These are phyloP conservation scores for Lepidothrix coronata DNA, from an alignment of 2,113 vertebrate genomes.

Conservation along the genomic window DNA sequence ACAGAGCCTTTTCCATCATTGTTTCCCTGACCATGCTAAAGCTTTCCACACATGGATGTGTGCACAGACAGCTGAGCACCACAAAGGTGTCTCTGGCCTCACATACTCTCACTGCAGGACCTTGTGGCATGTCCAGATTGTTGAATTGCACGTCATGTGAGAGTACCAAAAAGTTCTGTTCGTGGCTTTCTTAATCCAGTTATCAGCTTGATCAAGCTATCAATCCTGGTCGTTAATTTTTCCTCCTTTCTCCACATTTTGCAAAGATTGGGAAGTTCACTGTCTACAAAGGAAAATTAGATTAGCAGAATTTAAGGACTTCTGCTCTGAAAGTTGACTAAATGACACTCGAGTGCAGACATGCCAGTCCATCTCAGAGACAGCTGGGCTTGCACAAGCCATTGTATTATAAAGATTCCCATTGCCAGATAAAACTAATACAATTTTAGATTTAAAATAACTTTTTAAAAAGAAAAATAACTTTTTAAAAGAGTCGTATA, in stretches of 20 bases:
- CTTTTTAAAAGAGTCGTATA: background rate
- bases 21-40: background rate
- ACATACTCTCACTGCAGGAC: background rate
- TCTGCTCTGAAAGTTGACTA: background rate
- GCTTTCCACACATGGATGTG: fast-evolving
- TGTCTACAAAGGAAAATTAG: background rate
- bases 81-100: background rate
- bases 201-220: background rate
- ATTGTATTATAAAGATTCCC: background rate
- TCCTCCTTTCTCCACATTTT: background rate
- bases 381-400: background rate
- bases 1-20: background rate
- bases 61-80: background rate
- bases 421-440: background rate
- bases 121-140: background rate
- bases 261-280: background rate
- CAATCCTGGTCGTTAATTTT: background rate
- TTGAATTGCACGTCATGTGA: background rate
- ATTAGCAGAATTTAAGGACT: background rate
- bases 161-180: background rate
- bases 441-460: background rate
- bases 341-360: background rate
- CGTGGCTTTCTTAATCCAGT: background rate
- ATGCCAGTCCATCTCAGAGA: background rate
- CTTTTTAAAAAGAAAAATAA: background rate